Base-by-base conservation (phyloP, 2,888 invertebrate species). In the Xestia sexstrigata region DNA sequence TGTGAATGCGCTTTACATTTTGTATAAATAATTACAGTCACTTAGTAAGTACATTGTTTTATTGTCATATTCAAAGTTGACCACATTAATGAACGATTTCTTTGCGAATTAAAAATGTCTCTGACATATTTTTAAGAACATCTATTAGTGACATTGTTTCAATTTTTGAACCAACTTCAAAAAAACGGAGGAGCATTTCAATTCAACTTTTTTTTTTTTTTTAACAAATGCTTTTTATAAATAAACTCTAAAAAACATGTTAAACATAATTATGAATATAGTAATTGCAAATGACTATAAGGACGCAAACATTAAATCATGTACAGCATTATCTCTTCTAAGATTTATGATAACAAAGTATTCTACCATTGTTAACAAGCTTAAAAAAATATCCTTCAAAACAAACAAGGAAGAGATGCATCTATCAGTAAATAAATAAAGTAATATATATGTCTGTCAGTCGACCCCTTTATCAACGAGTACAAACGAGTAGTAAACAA, bases 341-440 rank as follows among this genome's bases (percentile, higher is more conserved):
- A 66, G 66, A 78, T 65, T 58, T 55, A 11, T 63, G 45, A 13
- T 9, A 76, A 63, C 70, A 76, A 76, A 73, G 42, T 35, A 45
- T 1, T 42, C 13, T 23, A n/a, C 15, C 42, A 68, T 82, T 39
- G 55, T 52, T 72, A 47, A n/a, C 39, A 39, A 63, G 13, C 26
- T 65, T 15, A 55, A 70, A 73, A 83, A 67, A 65, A 63, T 49
- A 73, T 60, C 63, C 67, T 82, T 77, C 52, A 42, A 65, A 35
- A 69, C 39, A 76, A 67, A 70, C 67, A 49, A 88, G 88, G 84
- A 88, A 86, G 84, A 86, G 76, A 47, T 78, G 87, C 76, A 81
- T 81, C 62, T 79, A 74, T 55, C 45, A 65, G 15, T 13, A 76
- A 60, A 70, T 68, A 74, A 58, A 82, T 73, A 77, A 72, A 70